Evolutionary conservation across 2,113 vertebrate genomes (phyloP), one percentile per base, ranked within the genome.

Genomic region (Pardalotus punctatus): DNA sequence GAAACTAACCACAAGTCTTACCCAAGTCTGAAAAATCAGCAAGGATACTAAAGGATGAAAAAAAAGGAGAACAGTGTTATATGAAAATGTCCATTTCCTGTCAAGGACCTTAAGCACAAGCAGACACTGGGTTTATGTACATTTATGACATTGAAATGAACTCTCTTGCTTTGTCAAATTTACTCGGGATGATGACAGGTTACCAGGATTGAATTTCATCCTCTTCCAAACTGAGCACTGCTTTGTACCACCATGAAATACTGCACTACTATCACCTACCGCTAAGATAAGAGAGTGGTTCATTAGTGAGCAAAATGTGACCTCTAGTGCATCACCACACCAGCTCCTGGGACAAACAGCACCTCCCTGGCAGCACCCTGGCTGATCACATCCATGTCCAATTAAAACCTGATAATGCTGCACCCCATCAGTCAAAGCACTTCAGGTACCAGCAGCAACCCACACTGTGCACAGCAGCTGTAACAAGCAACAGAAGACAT

Each of bases 301-400:
- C 86, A 29, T 78, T 24, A 40, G 24, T 31, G 57, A 93, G 78
- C 64, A 61, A 80, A 61, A 92, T 74, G 67, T 91, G 94, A 94
- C 70, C 78, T 81, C 78, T 50, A 74, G 64, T 90, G 92, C 86
- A 70, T 54, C 94, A 50, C 5, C 29, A 22, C 57, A 19, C 10
- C 74, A n/a, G 42, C 40, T 80, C 78, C 85, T 7, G 38, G 73
- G 65, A n/a, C 42, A 21, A 36, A 21, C 25, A 22, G 2, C 29
- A 27, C 14, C 74, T 69, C 78, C 71, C 47, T 23, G 57, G 76
- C 61, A 82, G 77, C 4, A 3, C 54, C 70, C 62, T 11, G 56
- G 62, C 79, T 33, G 33, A 65, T 71, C 60, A 22, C 36, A 9
- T 57, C 87, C 71, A 48, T 1, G 0, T 5, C 21, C 35, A 71